phyloP scores from a whole-genome alignment of 2,113 vertebrate genomes.

The Columba janthina region DNA sequence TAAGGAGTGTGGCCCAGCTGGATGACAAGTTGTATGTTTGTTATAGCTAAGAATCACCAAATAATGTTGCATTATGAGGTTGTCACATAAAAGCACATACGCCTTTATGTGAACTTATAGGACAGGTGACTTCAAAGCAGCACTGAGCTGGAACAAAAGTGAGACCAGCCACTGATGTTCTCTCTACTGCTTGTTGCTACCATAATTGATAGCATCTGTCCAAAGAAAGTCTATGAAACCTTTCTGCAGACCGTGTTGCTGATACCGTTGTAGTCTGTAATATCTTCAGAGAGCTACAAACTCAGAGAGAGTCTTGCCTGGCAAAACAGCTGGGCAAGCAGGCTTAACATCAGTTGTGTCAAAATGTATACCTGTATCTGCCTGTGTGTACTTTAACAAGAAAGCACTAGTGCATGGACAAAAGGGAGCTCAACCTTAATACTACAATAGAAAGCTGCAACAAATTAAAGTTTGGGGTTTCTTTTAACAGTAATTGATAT shows the following conservation, averaged over 20 bases:
- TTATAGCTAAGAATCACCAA: neutral
- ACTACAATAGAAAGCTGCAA: neutral
- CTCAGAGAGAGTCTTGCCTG: neutral
- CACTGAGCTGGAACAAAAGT: neutral
- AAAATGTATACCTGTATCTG: neutral
- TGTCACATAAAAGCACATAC: neutral
- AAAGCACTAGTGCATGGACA: no score
- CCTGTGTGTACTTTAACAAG: neutral
- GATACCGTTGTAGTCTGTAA: neutral
- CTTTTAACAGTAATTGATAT: neutral
- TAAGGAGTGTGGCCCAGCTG: neutral
- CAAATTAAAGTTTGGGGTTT: neutral
- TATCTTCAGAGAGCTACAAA: neutral
- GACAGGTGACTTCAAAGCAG: neutral
- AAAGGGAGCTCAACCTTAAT: neutral
- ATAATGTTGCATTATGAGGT: neutral
- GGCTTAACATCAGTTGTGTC: neutral
- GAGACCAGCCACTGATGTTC: neutral
- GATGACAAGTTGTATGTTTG: neutral
- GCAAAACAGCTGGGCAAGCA: neutral
- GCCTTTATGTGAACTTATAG: neutral
- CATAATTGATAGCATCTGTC: neutral
- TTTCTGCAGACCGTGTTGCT: neutral
- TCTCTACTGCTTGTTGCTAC: neutral
- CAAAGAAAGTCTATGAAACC: neutral